Evolutionary conservation across 2,113 vertebrate species (phyloP).

Genomic region (Mungos mungo): DNA sequence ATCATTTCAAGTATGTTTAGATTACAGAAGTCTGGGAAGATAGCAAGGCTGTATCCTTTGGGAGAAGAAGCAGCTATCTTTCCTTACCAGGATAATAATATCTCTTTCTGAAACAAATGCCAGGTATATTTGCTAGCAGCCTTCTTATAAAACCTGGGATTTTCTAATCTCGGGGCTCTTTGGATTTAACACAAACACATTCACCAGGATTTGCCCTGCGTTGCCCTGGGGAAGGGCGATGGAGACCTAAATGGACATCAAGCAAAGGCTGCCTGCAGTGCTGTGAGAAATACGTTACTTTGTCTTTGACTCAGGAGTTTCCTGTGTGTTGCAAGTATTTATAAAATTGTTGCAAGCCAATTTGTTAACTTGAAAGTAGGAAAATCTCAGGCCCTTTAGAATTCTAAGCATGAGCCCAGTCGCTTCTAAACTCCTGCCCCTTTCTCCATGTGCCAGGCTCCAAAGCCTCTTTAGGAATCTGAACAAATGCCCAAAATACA

Average conservation of each 20-base stretch:
- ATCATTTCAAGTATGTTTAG: background rate
- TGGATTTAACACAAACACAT: background rate
- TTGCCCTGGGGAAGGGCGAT: too few relatives aligned
- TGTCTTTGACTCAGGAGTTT: background rate
- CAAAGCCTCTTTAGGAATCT: background rate
- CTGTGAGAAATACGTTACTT: background rate
- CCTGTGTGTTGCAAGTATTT: background rate
- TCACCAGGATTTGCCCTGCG: background rate
- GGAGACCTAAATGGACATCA: background rate
- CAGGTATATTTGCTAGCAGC: background rate
- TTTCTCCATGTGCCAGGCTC: background rate
- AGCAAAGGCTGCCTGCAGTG: background rate
- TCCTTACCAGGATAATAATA: background rate
- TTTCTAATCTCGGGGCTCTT: background rate
- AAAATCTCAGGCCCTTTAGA: background rate
- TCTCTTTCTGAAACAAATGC: background rate
- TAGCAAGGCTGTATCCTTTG: background rate
- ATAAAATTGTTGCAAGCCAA: background rate
- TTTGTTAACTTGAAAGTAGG: background rate
- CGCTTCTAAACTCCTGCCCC: background rate
- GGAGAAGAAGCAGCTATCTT: background rate
- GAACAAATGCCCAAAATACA: background rate
- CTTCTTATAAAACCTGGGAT: background rate
- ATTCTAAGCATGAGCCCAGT: background rate
- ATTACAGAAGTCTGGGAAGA: background rate